These are phyloP conservation scores for Menura novaehollandiae DNA, from an alignment of 2,113 vertebrate species.

Conservation along the genomic window DNA sequence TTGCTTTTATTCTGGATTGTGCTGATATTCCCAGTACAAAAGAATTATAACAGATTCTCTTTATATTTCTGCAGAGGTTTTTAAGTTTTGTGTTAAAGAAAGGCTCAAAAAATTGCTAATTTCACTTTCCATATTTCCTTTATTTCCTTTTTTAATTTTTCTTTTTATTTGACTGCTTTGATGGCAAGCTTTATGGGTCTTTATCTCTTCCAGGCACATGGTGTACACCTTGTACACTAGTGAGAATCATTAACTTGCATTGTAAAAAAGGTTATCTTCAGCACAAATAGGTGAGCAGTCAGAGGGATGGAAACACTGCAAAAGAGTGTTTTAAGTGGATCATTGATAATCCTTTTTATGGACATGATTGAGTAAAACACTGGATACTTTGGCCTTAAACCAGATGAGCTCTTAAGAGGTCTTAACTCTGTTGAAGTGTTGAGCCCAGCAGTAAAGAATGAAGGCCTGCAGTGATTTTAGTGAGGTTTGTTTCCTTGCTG, in stretches of 20 bases:
- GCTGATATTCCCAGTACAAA: not conserved
- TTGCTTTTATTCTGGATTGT: not conserved
- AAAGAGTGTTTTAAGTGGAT: not conserved
- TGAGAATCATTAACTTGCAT: slow-evolving; percentile 37
- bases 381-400: slow-evolving; percentile 27
- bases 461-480: not conserved
- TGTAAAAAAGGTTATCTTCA: not conserved
- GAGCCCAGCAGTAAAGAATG: not conserved
- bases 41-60: not conserved
- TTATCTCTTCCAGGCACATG: not conserved
- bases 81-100: not conserved
- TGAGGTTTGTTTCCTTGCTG: not conserved
- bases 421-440: not conserved
- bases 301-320: not conserved
- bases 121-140: not conserved
- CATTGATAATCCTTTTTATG: slow-evolving; percentile 32
- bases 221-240: not conserved
- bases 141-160: too few species aligned
- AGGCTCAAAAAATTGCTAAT: not conserved
- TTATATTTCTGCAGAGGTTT: not conserved
- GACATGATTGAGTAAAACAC: not conserved
- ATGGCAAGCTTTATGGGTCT: not conserved
- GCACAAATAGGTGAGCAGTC: not conserved
- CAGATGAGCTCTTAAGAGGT: not conserved
- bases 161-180: not conserved